Percentiles rank a stretch among this genome's conserved stretches.
phyloP scores from a whole-genome alignment of 2,888 invertebrate species.

The Prosopocoilus inquinatus region DNA sequence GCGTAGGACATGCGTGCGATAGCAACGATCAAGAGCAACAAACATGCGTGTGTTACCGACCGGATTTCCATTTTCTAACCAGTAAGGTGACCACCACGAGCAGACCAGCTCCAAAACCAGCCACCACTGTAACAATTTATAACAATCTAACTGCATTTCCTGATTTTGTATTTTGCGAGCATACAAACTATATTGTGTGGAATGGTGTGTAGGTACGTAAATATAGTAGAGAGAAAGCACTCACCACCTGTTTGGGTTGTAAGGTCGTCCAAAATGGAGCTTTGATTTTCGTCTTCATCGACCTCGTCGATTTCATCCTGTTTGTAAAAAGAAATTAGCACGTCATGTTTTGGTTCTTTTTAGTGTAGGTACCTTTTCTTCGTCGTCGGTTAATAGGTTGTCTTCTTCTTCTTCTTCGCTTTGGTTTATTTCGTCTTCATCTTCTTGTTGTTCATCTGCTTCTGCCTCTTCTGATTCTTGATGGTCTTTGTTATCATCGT shows the following conservation, averaged over 20 bases:
- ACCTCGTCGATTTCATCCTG: slow-evolving; percentile 39
- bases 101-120: slow-evolving; percentile 81
- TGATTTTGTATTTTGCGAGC: slow-evolving; percentile 33
- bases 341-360: slow-evolving; percentile 38
- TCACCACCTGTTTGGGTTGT: too few relatives aligned
- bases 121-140: slow-evolving; percentile 69
- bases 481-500: slow-evolving; percentile 31
- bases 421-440: slow-evolving; percentile 22
- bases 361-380: slow-evolving; percentile 33
- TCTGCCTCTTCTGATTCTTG: slow-evolving; percentile 36
- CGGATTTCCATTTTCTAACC: slow-evolving; percentile 73
- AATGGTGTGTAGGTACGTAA: too few relatives aligned
- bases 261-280: too few relatives aligned
- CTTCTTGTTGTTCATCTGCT: slow-evolving; percentile 33
- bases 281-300: slow-evolving; percentile 32
- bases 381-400: slow-evolving; percentile 34
- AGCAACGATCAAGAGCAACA: slow-evolving; percentile 17
- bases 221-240: too few relatives aligned
- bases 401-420: slow-evolving; percentile 29
- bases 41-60: slow-evolving; percentile 57
- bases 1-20: not conserved
- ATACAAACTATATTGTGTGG: too few relatives aligned
- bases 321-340: slow-evolving; percentile 26
- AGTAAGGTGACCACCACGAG: slow-evolving; percentile 81
- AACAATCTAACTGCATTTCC: slow-evolving; percentile 46